A percentile compares a stretch with the other conserved stretches of the same genome.
phyloP scores from a whole-genome alignment of 2,888 invertebrate genomes.

The Axea sp. region DNA sequence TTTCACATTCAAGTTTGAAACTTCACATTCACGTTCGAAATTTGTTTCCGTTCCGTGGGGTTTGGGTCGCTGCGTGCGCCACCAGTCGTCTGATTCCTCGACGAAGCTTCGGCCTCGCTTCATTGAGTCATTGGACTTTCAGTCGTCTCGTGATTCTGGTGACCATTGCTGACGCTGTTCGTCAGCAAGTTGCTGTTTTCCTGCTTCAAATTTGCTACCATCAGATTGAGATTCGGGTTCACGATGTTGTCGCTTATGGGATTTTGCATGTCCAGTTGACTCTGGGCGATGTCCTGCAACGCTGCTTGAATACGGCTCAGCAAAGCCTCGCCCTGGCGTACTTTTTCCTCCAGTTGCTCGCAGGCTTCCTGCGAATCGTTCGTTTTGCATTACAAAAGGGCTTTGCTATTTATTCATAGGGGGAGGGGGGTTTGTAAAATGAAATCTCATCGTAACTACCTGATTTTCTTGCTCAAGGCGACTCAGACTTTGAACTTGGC shows the following conservation, averaged over 20 bases:
- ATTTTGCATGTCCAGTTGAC: constrained; percentile 93
- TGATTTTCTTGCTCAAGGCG: constrained; percentile 94
- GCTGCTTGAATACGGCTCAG: constrained; percentile 94
- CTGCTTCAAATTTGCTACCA: constrained; percentile 68
- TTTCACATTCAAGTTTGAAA: no score
- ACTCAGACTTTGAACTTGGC: constrained; percentile 90
- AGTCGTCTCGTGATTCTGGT: constrained; percentile 23
- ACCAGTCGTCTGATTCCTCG: no score
- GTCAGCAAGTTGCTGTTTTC: constrained; percentile 68
- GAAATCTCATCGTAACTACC: no score
- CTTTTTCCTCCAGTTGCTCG: constrained; percentile 90
- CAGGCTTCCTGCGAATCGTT: constrained; percentile 90
- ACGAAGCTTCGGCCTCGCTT: no score
- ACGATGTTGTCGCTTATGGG: constrained; percentile 80
- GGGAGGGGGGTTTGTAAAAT: no score
- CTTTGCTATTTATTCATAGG: no score
- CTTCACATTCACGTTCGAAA: no score
- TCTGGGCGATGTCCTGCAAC: constrained; percentile 94
- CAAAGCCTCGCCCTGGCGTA: constrained; percentile 91
- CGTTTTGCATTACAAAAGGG: no score
- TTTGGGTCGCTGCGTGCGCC: no score
- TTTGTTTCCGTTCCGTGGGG: no score
- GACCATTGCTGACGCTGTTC: constrained; percentile 42
- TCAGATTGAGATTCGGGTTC: constrained; percentile 71
- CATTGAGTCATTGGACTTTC: constrained; percentile 36